phyloP scores from a whole-genome alignment of 92 coral and sea anemone species.

The Heliopora coerulea region DNA sequence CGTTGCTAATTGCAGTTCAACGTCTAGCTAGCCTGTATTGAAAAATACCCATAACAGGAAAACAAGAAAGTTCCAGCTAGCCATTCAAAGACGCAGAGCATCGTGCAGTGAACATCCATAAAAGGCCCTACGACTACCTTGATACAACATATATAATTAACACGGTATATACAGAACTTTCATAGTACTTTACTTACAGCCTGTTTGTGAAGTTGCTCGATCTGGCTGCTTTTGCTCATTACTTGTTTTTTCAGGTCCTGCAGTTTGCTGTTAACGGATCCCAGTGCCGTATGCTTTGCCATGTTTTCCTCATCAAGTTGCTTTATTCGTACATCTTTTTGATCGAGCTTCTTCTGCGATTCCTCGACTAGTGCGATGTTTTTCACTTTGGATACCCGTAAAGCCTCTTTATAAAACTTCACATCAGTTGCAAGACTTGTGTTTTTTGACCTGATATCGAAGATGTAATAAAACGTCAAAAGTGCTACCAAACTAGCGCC shows the following conservation, averaged over 20 bases:
- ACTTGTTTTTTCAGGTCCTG: not conserved
- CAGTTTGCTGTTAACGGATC: not conserved
- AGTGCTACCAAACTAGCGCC: not conserved
- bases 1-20: too few species aligned
- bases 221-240: not conserved
- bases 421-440: not conserved
- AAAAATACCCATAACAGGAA: too few species aligned
- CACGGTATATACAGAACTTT: too few species aligned
- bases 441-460: not conserved
- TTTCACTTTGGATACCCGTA: conserved; percentile 7
- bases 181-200: conserved; percentile 4
- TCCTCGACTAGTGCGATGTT: conserved; percentile 18
- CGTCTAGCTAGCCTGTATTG: too few species aligned
- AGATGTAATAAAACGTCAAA: not conserved
- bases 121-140: too few species aligned
- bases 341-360: not conserved
- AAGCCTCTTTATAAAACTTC: conserved; percentile 3
- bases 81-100: too few species aligned
- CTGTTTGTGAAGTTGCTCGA: not conserved
- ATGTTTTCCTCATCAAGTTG: not conserved
- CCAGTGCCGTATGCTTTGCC: conserved; percentile 2
- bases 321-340: not conserved
- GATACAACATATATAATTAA: too few species aligned
- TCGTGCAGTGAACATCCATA: too few species aligned
- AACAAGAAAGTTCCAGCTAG: too few species aligned